Base-by-base conservation (phyloP, 2,113 vertebrate genomes). In the Chaenocephalus aceratus region DNA sequence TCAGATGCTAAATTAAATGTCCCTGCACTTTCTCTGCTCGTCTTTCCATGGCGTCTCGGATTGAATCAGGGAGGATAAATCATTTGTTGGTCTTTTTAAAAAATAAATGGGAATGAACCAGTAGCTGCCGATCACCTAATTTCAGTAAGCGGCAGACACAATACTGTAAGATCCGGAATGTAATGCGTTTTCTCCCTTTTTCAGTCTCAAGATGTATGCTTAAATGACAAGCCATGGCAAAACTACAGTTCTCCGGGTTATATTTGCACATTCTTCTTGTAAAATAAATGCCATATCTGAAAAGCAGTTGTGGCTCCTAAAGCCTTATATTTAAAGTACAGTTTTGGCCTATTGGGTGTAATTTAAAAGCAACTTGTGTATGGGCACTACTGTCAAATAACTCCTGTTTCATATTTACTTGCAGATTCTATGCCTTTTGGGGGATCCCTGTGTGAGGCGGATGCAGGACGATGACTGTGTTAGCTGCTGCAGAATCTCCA, bases 1-100 rank as follows among this genome's bases (percentile, higher is more conserved):
- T 67, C 51, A 83, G 94, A 94, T 95, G 93, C 93, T 60, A 94
- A 30, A 94, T 76, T 21, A 82, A 91, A 92, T 51, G 68, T 95
- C 93, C 91, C 89, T 46, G 92, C 92, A 92, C 94, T 95, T 95
- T 94, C 94, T 94, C 94, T 94, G 91, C 75, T 2, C 77, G 86
- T 87, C 84, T 46, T 70, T n/a, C 34, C 45, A 16, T 94, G 91
- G 88, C 57, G 61, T 68, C 62, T 86, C 72, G 30, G 93, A 93
- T 94, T 95, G 94, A 95, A 94, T 67, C 60, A 30, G 92, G 92
- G 90, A 94, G 79, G 41, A 94, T 72, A 92, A 57, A 62, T 57
- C 1, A 3, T 41, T 30, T 4, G 4, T 4, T 30, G 3, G 3
- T 30, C 26, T 30, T 26, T 26, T 3, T 2, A 26, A 26, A 26